Percentiles rank a stretch among this genome's conserved stretches.
Conservation (phyloP, 2,888 invertebrate species). For the Pandemis cinnamomeana region DNA sequence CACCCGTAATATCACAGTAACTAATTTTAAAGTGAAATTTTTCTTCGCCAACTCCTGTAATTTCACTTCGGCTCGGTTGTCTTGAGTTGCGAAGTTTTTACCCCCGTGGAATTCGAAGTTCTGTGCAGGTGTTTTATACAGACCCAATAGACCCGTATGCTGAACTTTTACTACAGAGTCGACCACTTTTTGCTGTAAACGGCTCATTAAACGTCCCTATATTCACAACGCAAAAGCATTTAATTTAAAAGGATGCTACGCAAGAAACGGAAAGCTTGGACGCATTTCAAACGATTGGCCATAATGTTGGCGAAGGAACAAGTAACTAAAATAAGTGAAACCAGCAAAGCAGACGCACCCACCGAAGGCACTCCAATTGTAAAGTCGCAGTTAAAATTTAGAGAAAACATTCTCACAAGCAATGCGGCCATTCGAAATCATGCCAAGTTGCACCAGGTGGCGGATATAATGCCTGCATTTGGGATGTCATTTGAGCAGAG, state of each 20-base stretch:
- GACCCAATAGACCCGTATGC: constrained; percentile 20
- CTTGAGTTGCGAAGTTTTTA: constrained; percentile 38
- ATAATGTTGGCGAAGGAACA: not conserved
- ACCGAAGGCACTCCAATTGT: not conserved
- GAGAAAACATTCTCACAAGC: constrained; percentile 26
- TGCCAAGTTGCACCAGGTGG: constrained; percentile 38
- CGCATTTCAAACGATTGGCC: constrained; percentile 10
- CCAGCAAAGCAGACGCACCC: not conserved
- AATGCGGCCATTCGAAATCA: constrained; percentile 29
- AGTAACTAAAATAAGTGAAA: not conserved
- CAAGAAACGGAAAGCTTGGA: not conserved
- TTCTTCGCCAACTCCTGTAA: constrained; percentile 38
- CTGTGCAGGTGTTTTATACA: constrained; percentile 33
- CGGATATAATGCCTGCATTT: constrained; percentile 48
- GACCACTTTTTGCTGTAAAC: not conserved
- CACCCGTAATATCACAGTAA: constrained; percentile 39
- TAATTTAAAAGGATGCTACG: not conserved
- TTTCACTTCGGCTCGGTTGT: constrained; percentile 37
- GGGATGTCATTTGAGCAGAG: constrained; percentile 44
- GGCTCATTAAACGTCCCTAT: not conserved
- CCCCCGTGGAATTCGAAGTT: constrained; percentile 31
- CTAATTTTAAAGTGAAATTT: constrained; percentile 42
- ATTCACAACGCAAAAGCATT: constrained; percentile 1
- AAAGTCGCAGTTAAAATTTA: not conserved
- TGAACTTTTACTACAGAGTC: constrained; percentile 25